Conservation (phyloP, 23 tunicate species). For the Trididemnum nubilum region DNA sequence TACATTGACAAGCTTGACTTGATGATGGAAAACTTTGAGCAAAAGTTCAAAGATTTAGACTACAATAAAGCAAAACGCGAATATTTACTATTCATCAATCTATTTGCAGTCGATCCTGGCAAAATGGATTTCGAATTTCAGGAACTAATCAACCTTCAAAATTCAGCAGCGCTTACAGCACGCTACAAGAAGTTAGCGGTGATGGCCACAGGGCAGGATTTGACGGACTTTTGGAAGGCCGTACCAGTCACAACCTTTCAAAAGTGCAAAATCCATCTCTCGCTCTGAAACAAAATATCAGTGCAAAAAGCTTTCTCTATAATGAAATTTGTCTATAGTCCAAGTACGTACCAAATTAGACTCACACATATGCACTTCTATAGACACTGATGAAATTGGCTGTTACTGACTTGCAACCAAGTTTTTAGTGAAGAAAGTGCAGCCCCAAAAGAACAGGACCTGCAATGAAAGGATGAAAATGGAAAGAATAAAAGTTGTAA, state of each 20-base stretch:
- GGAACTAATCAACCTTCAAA: no score
- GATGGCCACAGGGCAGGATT: constrained; percentile 1
- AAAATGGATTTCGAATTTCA: no score
- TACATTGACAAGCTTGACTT: not conserved
- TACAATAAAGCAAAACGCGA: not conserved
- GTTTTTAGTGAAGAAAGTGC: not conserved
- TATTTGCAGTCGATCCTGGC: no score
- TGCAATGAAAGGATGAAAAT: not conserved
- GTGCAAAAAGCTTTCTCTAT: not conserved
- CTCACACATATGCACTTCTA: not conserved
- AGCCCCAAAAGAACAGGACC: not conserved
- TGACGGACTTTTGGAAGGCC: not conserved
- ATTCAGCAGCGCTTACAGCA: not conserved
- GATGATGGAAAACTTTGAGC: not conserved
- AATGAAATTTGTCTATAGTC: not conserved
- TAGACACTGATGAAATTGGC: not conserved
- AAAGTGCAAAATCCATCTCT: not conserved
- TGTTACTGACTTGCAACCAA: no score
- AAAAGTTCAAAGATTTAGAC: not conserved
- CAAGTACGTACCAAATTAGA: not conserved
- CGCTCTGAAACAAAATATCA: not conserved
- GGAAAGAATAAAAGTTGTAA: not conserved
- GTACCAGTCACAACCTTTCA: not conserved
- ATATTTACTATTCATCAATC: not conserved
- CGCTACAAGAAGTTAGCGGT: not conserved